Evolutionary conservation across 2,888 invertebrate species (phyloP).

Genomic region (Galerucella pusilla): DNA sequence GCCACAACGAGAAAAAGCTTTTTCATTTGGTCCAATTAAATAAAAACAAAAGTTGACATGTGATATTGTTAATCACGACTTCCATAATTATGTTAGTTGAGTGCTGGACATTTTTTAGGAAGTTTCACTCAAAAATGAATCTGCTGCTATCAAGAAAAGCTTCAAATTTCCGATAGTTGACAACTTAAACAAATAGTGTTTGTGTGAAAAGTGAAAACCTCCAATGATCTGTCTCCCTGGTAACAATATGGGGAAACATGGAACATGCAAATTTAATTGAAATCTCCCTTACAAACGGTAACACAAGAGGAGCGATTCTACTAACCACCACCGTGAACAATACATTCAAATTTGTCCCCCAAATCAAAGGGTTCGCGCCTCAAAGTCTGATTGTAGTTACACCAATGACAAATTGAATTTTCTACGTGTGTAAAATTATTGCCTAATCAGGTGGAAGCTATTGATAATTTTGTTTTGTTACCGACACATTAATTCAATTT

Average conservation of each 20-base stretch:
- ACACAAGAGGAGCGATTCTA: background rate
- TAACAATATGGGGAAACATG: background rate
- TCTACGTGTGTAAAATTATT: constrained; percentile 4
- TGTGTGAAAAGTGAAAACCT: background rate
- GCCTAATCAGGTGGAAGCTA: background rate
- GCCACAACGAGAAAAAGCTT: background rate
- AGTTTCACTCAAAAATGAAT: too few relatives aligned
- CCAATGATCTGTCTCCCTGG: background rate
- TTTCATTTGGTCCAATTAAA: constrained; percentile 3
- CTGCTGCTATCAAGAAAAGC: too few relatives aligned
- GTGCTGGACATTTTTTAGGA: too few relatives aligned
- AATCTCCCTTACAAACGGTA: constrained; percentile 4
- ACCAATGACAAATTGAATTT: background rate
- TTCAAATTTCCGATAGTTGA: too few relatives aligned
- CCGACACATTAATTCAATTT: constrained; percentile 1
- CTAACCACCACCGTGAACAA: background rate
- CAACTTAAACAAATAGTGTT: background rate
- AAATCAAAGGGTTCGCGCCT: constrained; percentile 5
- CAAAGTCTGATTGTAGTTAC: background rate
- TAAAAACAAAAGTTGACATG: background rate
- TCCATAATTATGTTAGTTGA: constrained; percentile 4
- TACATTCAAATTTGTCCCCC: background rate
- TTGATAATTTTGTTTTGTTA: constrained; percentile 1
- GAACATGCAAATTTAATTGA: constrained; percentile 6
- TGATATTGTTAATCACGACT: background rate